Evolutionary conservation across 2,113 vertebrate genomes (phyloP).

Genomic region (mouse (Mus musculus)): DNA sequence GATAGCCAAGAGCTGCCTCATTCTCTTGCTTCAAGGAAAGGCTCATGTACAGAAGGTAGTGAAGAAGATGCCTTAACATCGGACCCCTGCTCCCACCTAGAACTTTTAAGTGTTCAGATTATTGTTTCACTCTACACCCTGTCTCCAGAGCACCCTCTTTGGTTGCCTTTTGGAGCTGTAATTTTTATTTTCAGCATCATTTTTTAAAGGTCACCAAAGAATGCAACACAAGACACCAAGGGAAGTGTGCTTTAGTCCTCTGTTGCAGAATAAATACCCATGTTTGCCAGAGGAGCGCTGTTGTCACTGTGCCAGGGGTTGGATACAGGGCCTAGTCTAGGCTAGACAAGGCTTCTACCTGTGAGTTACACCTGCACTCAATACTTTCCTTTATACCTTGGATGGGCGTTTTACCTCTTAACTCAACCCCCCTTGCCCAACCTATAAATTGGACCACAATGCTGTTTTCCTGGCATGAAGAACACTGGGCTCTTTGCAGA

Average conservation of each 20-base stretch:
- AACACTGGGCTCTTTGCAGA: background rate
- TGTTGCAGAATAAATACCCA: background rate
- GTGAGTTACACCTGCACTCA: background rate
- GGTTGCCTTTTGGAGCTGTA: background rate
- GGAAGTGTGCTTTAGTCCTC: background rate
- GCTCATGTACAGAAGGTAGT: background rate
- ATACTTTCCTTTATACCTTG: background rate
- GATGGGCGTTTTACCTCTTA: background rate
- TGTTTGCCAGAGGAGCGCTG: constrained; percentile 23
- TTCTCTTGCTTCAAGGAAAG: background rate
- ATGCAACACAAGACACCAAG: background rate
- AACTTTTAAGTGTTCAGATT: background rate
- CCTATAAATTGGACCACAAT: background rate
- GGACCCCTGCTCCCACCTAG: background rate
- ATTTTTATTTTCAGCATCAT: constrained; percentile 1
- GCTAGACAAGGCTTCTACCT: background rate
- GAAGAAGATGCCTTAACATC: background rate
- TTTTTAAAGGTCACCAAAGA: background rate
- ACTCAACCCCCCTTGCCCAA: background rate
- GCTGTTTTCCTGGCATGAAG: background rate
- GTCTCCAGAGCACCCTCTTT: background rate
- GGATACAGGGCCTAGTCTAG: too few species aligned
- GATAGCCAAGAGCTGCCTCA: background rate
- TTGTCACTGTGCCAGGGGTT: background rate
- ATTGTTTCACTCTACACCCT: background rate